Conservation (phyloP, 2,888 invertebrate genomes). For the Fragum whitleyi region DNA sequence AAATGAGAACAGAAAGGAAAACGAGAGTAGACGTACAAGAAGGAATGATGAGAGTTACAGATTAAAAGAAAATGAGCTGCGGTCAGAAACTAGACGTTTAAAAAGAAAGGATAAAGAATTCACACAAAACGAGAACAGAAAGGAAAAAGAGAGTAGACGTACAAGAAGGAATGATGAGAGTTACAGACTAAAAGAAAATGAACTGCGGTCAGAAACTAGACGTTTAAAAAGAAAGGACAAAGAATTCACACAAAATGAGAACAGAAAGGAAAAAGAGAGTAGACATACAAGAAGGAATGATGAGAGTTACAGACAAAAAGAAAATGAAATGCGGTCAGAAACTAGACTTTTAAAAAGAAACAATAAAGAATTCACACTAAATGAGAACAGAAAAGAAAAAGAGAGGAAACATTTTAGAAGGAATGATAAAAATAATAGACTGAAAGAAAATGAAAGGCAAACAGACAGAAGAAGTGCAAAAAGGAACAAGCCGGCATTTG, state of each 20-base stretch:
- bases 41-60: neutral
- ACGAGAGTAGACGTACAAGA: slow-evolving; percentile 8
- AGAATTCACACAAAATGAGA: neutral
- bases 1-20: neutral
- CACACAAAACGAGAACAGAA: neutral
- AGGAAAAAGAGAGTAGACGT: neutral
- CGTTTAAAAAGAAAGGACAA: neutral
- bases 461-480: slow-evolving; percentile 5
- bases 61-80: neutral
- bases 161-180: neutral
- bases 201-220: neutral
- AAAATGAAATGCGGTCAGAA: neutral
- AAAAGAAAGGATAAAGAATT: slow-evolving; percentile 6
- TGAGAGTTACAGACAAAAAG: neutral
- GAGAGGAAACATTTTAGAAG: neutral
- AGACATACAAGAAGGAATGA: slow-evolving; percentile 1
- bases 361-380: neutral
- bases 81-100: neutral
- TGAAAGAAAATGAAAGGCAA: neutral
- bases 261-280: neutral
- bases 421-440: neutral
- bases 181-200: slow-evolving; percentile 4
- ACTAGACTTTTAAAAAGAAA: slow-evolving; percentile 8
- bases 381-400: neutral
- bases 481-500: neutral